Conservation (phyloP, 2,797 vertebrate genomes). For the Arrhamphus sclerolepis region DNA sequence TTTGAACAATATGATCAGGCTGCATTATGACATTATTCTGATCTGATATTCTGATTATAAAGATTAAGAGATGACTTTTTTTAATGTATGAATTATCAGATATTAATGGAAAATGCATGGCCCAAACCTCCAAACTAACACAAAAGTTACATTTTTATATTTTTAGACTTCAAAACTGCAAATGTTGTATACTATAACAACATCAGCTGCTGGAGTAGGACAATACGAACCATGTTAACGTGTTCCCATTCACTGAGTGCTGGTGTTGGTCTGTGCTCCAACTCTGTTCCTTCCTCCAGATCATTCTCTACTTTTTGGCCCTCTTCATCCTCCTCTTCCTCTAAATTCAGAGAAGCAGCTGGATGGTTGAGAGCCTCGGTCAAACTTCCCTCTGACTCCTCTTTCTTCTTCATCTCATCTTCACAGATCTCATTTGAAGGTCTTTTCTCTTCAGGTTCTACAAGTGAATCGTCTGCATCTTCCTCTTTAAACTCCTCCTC, state of each 20-base stretch:
- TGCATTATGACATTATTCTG: background rate
- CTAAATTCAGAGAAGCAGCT: slow-evolving; percentile 63
- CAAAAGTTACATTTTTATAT: no score
- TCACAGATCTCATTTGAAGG: slow-evolving; percentile 42
- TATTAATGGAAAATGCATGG: no score
- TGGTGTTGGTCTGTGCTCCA: slow-evolving; percentile 20
- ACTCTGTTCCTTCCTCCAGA: slow-evolving; percentile 16
- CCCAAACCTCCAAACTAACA: no score
- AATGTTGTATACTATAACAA: no score
- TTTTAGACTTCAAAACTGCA: no score
- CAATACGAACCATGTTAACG: slow-evolving; percentile 82
- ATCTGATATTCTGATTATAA: background rate
- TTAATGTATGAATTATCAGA: no score
- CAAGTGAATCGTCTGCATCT: slow-evolving; percentile 67
- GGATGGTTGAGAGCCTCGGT: slow-evolving; percentile 19
- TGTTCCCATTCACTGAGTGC: slow-evolving; percentile 85
- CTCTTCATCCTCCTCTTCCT: slow-evolving; percentile 26
- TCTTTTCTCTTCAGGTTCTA: slow-evolving; percentile 30
- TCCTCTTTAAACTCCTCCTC: slow-evolving; percentile 60
- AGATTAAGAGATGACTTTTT: no score
- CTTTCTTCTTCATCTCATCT: slow-evolving; percentile 38
- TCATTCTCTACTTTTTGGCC: slow-evolving; percentile 47
- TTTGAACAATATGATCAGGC: background rate
- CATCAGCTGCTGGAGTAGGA: background rate
- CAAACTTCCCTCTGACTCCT: slow-evolving; percentile 32